Percentiles rank a stretch among this genome's conserved stretches.
Evolutionary conservation across 2,888 invertebrate species (phyloP).

Genomic region (Orthosia cruda): DNA sequence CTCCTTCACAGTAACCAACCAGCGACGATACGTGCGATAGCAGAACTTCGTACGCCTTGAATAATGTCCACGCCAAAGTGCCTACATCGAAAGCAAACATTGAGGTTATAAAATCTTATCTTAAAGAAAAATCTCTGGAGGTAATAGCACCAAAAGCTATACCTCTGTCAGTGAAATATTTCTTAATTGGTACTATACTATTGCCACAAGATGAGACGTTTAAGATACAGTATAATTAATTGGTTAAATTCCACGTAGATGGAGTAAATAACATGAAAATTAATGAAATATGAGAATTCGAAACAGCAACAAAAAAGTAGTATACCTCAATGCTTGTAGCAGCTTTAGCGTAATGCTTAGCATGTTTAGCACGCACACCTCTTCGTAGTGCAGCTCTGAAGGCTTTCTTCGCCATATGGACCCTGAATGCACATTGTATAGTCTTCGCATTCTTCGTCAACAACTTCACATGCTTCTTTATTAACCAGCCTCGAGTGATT

Average conservation of each 20-base stretch:
- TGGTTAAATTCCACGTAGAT: neutral
- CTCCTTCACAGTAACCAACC: slow-evolving; percentile 84
- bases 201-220: neutral
- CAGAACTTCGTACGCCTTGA: slow-evolving; percentile 86
- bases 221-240: neutral
- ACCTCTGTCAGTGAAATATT: too few relatives aligned
- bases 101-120: neutral
- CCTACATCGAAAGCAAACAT: slow-evolving; percentile 65
- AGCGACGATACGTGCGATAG: slow-evolving; percentile 85
- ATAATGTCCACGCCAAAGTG: slow-evolving; percentile 86
- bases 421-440: slow-evolving; percentile 86
- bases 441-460: slow-evolving; percentile 82
- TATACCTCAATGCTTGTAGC: slow-evolving; percentile 86
- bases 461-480: slow-evolving; percentile 85
- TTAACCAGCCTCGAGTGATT: slow-evolving; percentile 82
- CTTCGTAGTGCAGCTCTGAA: slow-evolving; percentile 80
- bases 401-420: slow-evolving; percentile 80
- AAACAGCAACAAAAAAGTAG: neutral
- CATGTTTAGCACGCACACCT: slow-evolving; percentile 84
- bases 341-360: slow-evolving; percentile 80
- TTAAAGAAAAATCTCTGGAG: neutral
- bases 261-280: neutral
- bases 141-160: too few relatives aligned
- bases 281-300: neutral
- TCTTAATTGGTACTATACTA: neutral